These are phyloP conservation scores for Acipenser ruthenus DNA, from an alignment of 2,797 vertebrate species.

Conservation along the genomic window DNA sequence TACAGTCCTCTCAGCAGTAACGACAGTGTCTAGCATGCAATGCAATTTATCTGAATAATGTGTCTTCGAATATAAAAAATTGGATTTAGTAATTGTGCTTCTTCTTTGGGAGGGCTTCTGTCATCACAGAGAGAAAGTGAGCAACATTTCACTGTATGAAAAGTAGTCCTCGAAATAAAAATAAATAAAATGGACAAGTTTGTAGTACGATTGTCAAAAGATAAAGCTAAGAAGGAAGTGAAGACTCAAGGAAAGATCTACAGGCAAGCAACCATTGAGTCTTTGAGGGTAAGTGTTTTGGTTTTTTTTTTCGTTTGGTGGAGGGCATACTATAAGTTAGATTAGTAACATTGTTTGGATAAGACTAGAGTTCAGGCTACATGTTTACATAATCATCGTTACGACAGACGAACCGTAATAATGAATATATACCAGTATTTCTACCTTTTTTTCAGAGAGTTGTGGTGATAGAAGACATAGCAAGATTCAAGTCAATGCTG, in stretches of 20 bases:
- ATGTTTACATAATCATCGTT: too few species aligned
- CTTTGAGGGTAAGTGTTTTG: constrained; percentile 64
- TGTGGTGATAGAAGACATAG: constrained; percentile 91
- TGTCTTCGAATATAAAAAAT: too few species aligned
- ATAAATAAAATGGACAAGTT: constrained; percentile 70
- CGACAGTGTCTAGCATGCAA: too few species aligned
- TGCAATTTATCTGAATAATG: too few species aligned
- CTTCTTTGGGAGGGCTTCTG: too few species aligned
- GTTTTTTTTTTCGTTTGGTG: neutral
- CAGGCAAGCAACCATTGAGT: constrained; percentile 77
- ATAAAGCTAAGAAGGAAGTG: constrained; percentile 37
- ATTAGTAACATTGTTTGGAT: neutral
- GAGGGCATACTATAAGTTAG: neutral
- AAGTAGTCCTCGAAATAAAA: neutral
- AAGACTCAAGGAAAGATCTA: constrained; percentile 52
- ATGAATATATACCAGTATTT: neutral
- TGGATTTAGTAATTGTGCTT: too few species aligned
- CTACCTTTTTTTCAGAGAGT: constrained; percentile 70
- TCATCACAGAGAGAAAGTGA: too few species aligned
- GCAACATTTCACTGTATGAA: too few species aligned
- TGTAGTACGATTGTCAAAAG: constrained; percentile 59
- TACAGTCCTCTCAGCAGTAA: too few species aligned
- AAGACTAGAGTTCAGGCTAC: neutral
- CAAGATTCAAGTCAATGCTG: constrained; percentile 77
- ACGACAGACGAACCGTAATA: neutral